Base-by-base conservation (phyloP, 2,113 vertebrate species). In the Ceuthmochares aereus region DNA sequence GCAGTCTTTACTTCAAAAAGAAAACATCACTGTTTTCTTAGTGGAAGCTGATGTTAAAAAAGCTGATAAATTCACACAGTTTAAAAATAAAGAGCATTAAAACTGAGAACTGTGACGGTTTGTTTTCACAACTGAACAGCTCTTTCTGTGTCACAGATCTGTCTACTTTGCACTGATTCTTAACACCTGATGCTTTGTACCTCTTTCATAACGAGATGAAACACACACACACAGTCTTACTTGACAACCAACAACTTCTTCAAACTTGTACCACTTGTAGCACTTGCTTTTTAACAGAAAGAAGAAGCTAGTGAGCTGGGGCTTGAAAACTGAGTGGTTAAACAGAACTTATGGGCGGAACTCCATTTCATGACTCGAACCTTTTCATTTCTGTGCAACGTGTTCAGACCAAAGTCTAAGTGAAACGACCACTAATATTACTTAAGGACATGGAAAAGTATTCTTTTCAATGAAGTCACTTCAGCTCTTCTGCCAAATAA, bases 201-300 rank as follows among this genome's bases (percentile, higher is more conserved):
- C 4, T 55, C 36, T 78, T 45, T 47, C 27, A 4, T 36, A 52
- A 72, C 0, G 4, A 34, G 17, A 3, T 37, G 45, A 87, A 69
- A 0, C 0, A 45, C 29, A 5, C 29, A 5, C 2, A 2, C 42
- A 4, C 12, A 8, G 42, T 47, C 45, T 25, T 29, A 2, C 30
- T 14, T 55, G 34, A 73, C 37, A 45, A 6, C 36, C 34, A 15
- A 0, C 30, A 64, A 47, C 45, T 54, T 9, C 45, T 75, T 78
- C 9, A 13, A 70, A 32, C 34, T 78, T 52, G 22, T 15, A 64
- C n/a, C 6, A 20, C 10, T 15, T 64, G 17, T 27, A 76, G 56
- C 25, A 4, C 56, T 83, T 60, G 26, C 4, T 66, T 85, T 73
- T 58, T 62, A 45, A 34, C 59, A 63, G 64, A 80, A 76, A 78